Conservation (phyloP, 2,888 invertebrate species). For the Lordiphosa fenestrarum region DNA sequence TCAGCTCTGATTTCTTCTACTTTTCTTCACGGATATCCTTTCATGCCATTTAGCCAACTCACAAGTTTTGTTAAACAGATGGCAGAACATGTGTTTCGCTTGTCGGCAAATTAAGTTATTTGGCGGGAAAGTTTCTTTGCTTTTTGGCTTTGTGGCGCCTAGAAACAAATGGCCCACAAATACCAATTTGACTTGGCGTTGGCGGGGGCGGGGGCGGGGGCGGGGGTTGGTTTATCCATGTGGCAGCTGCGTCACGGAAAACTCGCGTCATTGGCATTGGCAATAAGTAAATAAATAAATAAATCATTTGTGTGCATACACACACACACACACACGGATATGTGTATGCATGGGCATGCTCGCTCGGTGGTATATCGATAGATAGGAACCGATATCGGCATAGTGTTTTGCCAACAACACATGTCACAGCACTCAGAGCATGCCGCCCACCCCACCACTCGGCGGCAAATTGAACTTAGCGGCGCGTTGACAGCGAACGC, state of each 20-base stretch:
- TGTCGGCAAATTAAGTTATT: slow-evolving; percentile 35
- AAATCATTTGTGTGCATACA: slow-evolving; percentile 58
- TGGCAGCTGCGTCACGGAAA: slow-evolving; percentile 64
- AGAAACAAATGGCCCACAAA: slow-evolving; percentile 11
- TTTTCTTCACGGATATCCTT: too few relatives aligned
- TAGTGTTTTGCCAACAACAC: slow-evolving; percentile 19
- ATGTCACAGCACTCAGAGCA: slow-evolving; percentile 4
- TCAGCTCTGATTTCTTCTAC: too few relatives aligned
- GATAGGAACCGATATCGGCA: slow-evolving; percentile 22
- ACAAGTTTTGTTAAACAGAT: too few relatives aligned
- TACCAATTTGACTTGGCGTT: neutral
- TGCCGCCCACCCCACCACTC: slow-evolving; percentile 42
- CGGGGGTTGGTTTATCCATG: too few relatives aligned
- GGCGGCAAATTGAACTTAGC: slow-evolving; percentile 59
- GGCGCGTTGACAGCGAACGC: slow-evolving; percentile 41
- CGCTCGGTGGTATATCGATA: slow-evolving; percentile 32
- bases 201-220: neutral
- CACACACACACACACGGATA: slow-evolving; percentile 22
- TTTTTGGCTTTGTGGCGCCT: slow-evolving; percentile 13
- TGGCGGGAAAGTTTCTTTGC: slow-evolving; percentile 14
- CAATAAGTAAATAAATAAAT: slow-evolving; percentile 72
- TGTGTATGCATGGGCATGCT: slow-evolving; percentile 8
- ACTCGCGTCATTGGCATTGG: slow-evolving; percentile 60
- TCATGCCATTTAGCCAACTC: too few relatives aligned
- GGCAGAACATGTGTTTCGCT: slow-evolving; percentile 31